Conservation (phyloP, 2,113 vertebrate species). For the Aegypius monachus region DNA sequence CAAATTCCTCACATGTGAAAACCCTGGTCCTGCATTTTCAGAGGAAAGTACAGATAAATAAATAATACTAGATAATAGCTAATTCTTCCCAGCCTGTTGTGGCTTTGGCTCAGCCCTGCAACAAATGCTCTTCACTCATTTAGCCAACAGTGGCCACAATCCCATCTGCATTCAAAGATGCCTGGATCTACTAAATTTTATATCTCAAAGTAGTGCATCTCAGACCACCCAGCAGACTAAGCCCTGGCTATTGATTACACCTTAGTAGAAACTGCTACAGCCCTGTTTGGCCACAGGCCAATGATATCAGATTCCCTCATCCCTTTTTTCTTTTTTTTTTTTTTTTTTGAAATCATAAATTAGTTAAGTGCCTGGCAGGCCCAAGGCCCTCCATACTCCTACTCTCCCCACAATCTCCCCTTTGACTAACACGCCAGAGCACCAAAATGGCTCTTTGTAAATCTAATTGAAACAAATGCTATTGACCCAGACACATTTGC, state of each 20-base stretch:
- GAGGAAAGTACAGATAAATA: background rate
- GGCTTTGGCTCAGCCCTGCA: background rate
- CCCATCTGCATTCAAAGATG: background rate
- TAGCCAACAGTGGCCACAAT: background rate
- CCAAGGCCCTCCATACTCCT: background rate
- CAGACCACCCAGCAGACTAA: background rate
- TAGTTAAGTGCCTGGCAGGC: constrained; percentile 20
- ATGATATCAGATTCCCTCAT: background rate
- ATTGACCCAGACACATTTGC: constrained; percentile 61
- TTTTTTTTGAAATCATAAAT: constrained; percentile 28
- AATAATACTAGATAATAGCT: background rate
- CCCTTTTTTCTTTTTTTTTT: background rate
- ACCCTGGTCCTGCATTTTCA: background rate
- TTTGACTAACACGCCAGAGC: constrained; percentile 35
- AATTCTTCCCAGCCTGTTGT: background rate
- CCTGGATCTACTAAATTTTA: background rate
- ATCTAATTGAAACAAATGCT: constrained; percentile 73
- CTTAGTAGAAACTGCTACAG: constrained; percentile 2
- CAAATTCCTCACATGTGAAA: background rate
- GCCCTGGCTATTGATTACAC: background rate
- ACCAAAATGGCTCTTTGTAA: constrained; percentile 64
- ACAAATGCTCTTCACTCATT: background rate
- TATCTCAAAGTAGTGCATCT: background rate
- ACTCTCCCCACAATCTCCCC: background rate
- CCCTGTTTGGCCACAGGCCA: background rate